Conservation (phyloP, 2,888 invertebrate species). For the Leucoma salicis region DNA sequence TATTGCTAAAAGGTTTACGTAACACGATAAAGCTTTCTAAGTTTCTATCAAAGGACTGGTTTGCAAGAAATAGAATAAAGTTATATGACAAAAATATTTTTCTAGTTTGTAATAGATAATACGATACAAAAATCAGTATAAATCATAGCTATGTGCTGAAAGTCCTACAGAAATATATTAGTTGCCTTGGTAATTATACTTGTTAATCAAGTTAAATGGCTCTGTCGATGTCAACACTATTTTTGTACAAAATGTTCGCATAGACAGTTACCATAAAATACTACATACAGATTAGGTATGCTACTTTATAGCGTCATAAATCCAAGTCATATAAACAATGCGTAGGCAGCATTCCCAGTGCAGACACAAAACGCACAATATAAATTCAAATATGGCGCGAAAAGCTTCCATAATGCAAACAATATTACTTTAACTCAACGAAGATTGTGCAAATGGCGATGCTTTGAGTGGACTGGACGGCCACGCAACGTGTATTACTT, state of each 20-base stretch:
- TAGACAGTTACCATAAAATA: conserved; percentile 23
- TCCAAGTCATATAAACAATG: conserved; percentile 38
- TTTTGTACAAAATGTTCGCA: conserved; percentile 20
- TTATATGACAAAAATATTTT: no score
- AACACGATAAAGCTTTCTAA: not conserved
- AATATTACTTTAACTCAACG: conserved; percentile 41
- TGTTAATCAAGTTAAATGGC: conserved; percentile 7
- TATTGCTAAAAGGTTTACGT: not conserved
- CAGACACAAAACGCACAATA: conserved; percentile 46
- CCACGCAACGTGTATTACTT: conserved; percentile 21
- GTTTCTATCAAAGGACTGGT: not conserved
- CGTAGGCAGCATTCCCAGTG: conserved; percentile 55
- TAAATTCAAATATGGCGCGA: conserved; percentile 58
- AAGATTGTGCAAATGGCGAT: conserved; percentile 43
- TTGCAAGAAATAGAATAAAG: no score
- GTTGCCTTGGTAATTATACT: no score
- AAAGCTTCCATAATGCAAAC: conserved; percentile 54
- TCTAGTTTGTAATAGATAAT: no score
- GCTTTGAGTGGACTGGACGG: conserved; percentile 20
- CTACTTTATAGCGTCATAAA: conserved; percentile 37
- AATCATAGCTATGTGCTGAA: no score
- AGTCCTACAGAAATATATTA: no score
- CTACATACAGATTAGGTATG: conserved; percentile 22
- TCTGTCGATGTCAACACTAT: conserved; percentile 15
- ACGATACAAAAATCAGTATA: no score